Conservation (phyloP, 2,888 invertebrate genomes). For the Rhingia campestris region DNA sequence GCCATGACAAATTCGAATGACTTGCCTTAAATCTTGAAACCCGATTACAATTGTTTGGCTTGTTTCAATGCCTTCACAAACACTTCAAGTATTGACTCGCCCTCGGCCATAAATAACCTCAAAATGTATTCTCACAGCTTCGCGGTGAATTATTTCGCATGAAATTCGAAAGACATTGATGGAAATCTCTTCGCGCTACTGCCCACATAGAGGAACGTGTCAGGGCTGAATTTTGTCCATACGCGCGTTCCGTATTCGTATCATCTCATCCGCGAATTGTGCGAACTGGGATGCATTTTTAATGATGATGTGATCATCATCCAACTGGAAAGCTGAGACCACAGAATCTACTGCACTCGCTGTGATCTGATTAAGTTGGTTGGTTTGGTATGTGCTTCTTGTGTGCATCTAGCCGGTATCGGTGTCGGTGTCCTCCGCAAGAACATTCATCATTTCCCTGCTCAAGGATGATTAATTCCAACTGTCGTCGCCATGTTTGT, state of each 20-base stretch:
- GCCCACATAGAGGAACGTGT: slow-evolving; percentile 68
- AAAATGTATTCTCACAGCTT: slow-evolving; percentile 15
- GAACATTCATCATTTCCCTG: slow-evolving; percentile 68
- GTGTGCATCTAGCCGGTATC: slow-evolving; percentile 18
- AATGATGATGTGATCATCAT: slow-evolving; percentile 57
- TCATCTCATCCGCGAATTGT: slow-evolving; percentile 9
- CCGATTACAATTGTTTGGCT: no score
- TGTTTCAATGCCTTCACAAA: not conserved
- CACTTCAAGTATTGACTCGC: not conserved
- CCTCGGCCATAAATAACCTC: slow-evolving; percentile 26
- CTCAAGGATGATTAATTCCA: slow-evolving; percentile 68
- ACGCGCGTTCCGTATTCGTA: slow-evolving; percentile 32
- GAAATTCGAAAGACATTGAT: slow-evolving; percentile 57
- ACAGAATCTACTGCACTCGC: slow-evolving; percentile 3
- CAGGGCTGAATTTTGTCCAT: slow-evolving; percentile 65
- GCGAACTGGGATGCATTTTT: slow-evolving; percentile 56
- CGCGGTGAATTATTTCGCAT: slow-evolving; percentile 7
- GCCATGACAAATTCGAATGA: no score
- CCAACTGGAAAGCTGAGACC: slow-evolving; percentile 12
- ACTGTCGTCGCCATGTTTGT: slow-evolving; percentile 60
- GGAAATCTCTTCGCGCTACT: slow-evolving; percentile 52
- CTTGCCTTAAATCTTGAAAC: no score
- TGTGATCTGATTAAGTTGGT: slow-evolving; percentile 64
- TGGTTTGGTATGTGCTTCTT: slow-evolving; percentile 26
- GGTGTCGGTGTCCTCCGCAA: not conserved